Percentiles rank a stretch among this genome's conserved stretches.
Conservation (phyloP, 2,888 invertebrate species). For the Tetropium fuscum region DNA sequence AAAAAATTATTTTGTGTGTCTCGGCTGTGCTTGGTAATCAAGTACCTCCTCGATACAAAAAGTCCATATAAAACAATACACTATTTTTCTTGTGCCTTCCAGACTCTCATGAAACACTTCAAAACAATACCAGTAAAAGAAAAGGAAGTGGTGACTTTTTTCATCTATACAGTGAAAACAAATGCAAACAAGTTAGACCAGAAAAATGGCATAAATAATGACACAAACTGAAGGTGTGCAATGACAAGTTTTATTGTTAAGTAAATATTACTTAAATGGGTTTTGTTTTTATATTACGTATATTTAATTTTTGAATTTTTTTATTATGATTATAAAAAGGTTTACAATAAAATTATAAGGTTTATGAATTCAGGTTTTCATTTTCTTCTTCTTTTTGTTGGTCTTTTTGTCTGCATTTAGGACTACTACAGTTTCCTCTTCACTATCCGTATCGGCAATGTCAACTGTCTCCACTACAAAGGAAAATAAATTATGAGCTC, state of each 20-base stretch:
- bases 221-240: slow-evolving; percentile 66
- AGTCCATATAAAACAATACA: too few species aligned
- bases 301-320: slow-evolving; percentile 37
- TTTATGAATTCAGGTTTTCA: neutral
- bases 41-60: too few species aligned
- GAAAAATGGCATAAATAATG: slow-evolving; percentile 80
- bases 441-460: slow-evolving; percentile 56
- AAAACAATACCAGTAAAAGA: slow-evolving; percentile 94
- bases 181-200: slow-evolving; percentile 90
- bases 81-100: slow-evolving; percentile 66
- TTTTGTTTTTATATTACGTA: slow-evolving; percentile 39
- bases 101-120: slow-evolving; percentile 96
- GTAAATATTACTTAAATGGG: slow-evolving; percentile 32
- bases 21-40: too few species aligned
- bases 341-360: slow-evolving; percentile 8
- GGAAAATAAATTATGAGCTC: slow-evolving; percentile 23
- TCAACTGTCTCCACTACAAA: slow-evolving; percentile 51
- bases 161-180: slow-evolving; percentile 96
- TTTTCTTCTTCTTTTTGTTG: slow-evolving; percentile 48
- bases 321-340: slow-evolving; percentile 18
- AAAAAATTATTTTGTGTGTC: too few species aligned
- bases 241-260: slow-evolving; percentile 23
- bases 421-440: slow-evolving; percentile 62
- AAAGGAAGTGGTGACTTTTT: slow-evolving; percentile 94
- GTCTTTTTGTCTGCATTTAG: slow-evolving; percentile 54